Evolutionary conservation across 2,888 invertebrate species (phyloP), one percentile per base, ranked within the genome.

Genomic region (Hemistola chrysoprasaria): DNA sequence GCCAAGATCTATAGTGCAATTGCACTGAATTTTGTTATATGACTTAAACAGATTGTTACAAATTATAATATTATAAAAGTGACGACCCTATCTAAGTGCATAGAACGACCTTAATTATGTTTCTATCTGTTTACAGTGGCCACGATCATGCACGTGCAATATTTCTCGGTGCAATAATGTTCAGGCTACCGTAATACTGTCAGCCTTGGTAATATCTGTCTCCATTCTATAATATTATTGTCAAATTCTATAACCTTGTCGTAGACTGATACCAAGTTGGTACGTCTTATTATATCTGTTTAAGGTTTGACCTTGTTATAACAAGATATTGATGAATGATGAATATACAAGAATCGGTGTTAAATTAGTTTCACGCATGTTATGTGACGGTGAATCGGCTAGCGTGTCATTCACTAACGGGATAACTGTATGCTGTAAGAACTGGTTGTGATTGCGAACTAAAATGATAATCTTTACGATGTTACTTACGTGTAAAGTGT

Each of bases 71-170:
- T 2, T 16, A n/a, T 4, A 16, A 2, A 16, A 16, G 16, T 16
- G 3, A 16, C 16, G 4, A 16, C 16, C 16, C 16, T 16, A 16
- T 16, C 4, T 3, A 16, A 16, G 16, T 16, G 16, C 16, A 16
- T 16, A 21, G 22, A 48, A 50, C 68, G 78, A 70, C 79, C 76
- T 76, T 78, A 80, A 81, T 80, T 75, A 76, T 25, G 10, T 33
- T 11, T 25, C 20, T 65, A 70, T 70, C 68, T 77, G 71, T 76
- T 74, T 70, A 74, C 67, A 67, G 65, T 68, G 71, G 76, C 68
- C 71, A 62, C 50, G 62, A 65, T 47, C 73, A 71, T 40, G 40
- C 34, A 34, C 40, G 40, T 34, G 30, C 40, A 34, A 9, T 29
- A 33, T 33, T 11, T 21, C 22, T 40, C 30, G 20, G 35, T 29